Evolutionary conservation across 2,113 vertebrate species (phyloP).

Genomic region (Epinephelus cyanopodus): DNA sequence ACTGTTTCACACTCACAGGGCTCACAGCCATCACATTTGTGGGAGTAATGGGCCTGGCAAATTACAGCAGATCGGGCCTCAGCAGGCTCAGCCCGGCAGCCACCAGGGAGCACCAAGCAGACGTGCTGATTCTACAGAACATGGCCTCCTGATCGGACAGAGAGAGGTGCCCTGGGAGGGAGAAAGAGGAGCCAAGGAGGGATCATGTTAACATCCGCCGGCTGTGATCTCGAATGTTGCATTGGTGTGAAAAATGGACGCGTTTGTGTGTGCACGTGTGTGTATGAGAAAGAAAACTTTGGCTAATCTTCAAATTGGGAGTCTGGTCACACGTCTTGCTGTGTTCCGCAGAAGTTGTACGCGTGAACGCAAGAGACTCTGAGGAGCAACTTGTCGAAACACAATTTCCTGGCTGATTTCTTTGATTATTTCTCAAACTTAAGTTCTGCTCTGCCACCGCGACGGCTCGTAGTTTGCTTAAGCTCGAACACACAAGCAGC

Average conservation of each 20-base stretch:
- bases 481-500: slow-evolving; percentile 15
- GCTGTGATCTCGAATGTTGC: slow-evolving; percentile 47
- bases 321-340: slow-evolving; percentile 47
- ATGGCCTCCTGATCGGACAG: slow-evolving; percentile 48
- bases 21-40: slow-evolving; percentile 72
- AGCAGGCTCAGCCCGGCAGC: slow-evolving; percentile 49
- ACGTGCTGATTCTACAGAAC: slow-evolving; percentile 60
- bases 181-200: background rate
- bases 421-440: slow-evolving; percentile 57
- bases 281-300: slow-evolving; percentile 8
- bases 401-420: slow-evolving; percentile 67
- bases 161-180: slow-evolving; percentile 11
- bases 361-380: slow-evolving; percentile 31
- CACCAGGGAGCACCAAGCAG: slow-evolving; percentile 55
- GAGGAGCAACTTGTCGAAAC: slow-evolving; percentile 48
- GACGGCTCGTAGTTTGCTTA: slow-evolving; percentile 8
- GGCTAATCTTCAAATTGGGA: slow-evolving; percentile 54
- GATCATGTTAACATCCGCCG: slow-evolving; percentile 30
- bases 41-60: slow-evolving; percentile 77
- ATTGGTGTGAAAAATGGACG: background rate
- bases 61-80: slow-evolving; percentile 70
- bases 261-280: background rate
- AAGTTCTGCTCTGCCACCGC: slow-evolving; percentile 13
- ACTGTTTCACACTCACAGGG: slow-evolving; percentile 70
- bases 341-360: slow-evolving; percentile 32